phyloP scores from a whole-genome alignment of 2,113 vertebrate genomes.

The Lophius piscatorius region DNA sequence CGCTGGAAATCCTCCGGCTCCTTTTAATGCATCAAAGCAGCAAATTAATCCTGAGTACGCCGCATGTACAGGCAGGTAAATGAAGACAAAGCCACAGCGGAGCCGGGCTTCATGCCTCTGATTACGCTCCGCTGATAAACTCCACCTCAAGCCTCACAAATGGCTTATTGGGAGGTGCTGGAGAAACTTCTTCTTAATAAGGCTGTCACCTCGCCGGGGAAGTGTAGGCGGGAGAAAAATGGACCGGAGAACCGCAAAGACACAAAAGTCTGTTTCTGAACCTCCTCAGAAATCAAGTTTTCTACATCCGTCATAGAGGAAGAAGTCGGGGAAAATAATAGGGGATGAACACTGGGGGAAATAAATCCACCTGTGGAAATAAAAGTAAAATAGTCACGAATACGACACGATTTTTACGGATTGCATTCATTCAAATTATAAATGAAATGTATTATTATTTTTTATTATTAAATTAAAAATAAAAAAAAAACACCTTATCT shows the following conservation, averaged over 20 bases:
- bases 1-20: constrained; percentile 67
- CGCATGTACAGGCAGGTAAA: constrained; percentile 80
- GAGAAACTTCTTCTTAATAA: constrained; percentile 80
- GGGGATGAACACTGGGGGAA: too few species aligned
- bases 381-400: too few species aligned
- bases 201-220: constrained; percentile 67
- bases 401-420: too few species aligned
- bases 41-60: constrained; percentile 77
- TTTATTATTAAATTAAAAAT: too few species aligned
- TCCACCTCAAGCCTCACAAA: constrained; percentile 73
- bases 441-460: too few species aligned
- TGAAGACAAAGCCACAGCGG: constrained; percentile 79
- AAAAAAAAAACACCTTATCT: too few species aligned
- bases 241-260: constrained; percentile 43
- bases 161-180: constrained; percentile 73
- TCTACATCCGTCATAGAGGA: too few species aligned
- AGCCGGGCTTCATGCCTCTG: constrained; percentile 65
- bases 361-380: too few species aligned
- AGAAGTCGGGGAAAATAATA: too few species aligned
- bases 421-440: too few species aligned
- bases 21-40: constrained; percentile 80
- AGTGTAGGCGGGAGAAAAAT: constrained; percentile 60
- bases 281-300: neutral
- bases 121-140: constrained; percentile 78
- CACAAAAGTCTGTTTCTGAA: constrained; percentile 17